Evolutionary conservation across 2,888 invertebrate genomes (phyloP), one percentile per base, ranked within the genome.

Genomic region (Nyleta sp.): DNA sequence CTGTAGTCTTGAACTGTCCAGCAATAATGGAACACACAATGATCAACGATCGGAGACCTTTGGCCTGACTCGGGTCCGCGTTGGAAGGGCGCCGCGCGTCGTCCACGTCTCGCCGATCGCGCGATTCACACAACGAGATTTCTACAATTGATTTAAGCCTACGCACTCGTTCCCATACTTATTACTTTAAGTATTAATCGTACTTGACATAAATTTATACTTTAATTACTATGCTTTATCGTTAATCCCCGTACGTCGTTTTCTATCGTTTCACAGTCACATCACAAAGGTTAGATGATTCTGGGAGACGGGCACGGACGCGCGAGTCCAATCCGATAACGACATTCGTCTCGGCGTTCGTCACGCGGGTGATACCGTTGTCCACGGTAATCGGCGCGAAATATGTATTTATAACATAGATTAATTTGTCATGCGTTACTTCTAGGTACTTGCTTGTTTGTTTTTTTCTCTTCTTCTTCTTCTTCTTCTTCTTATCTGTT

Each of bases 1-100:
- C 88, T 87, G 88, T 87, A 89, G 89, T 90, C 88, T 89, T 89
- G 81, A 85, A 89, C 88, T 88, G 87, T 87, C 84, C 85, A 87
- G 89, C 87, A 86, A 84, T 85, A 88, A 85, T 88, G 87, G 89
- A 88, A 88, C 89, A 88, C 87, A 87, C 86, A 83, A 86, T 84
- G 67, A 74, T 83, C 83, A 81, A 84, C 84, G 84, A 83, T 83
- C 80, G 76, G 83, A 85, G 86, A 86, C 85, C 86, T 83, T 81
- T 80, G 81, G 81, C 79, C 81, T 81, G 80, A 77, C 77, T 80
- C 67, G 78, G 75, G 48, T 35, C 24, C 50, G 40, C 72, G 81
- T 83, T 79, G 78, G 77, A 83, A 80, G 46, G 31, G 57, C 50
- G 57, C 24, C 57, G 38, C 73, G 65, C 65, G 65, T 31, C 71